A percentile compares a stretch with the other conserved stretches of the same genome.
phyloP scores from a whole-genome alignment of 1,140 invertebrate species.

The Eriosoma lanigerum region DNA sequence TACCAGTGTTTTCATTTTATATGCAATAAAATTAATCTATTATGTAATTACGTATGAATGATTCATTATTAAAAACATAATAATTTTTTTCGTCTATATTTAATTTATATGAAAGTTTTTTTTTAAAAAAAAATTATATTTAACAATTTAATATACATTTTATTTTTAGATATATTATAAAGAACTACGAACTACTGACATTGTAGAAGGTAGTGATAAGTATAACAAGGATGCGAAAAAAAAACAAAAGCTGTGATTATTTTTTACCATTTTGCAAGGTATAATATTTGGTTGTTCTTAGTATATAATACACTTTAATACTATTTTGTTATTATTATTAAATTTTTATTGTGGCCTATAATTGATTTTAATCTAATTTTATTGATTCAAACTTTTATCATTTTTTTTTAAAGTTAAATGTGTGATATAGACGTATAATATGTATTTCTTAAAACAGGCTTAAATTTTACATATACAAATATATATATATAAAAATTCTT shows the following conservation, averaged over 20 bases:
- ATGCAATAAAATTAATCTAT: too few relatives aligned
- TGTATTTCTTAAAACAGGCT: constrained; percentile 10
- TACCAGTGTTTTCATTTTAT: too few relatives aligned
- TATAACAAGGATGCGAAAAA: constrained; percentile 28
- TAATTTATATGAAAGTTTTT: too few relatives aligned
- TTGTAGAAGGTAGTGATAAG: constrained; percentile 9
- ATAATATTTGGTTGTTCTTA: constrained; percentile 15
- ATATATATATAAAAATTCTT: too few relatives aligned
- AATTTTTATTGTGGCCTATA: constrained; percentile 20
- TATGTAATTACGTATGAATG: too few relatives aligned
- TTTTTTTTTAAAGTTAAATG: neutral
- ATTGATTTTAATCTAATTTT: neutral
- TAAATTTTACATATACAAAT: constrained; percentile 4
- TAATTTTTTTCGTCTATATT: too few relatives aligned
- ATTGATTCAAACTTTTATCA: neutral
- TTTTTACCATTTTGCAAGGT: constrained; percentile 46
- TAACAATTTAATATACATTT: too few relatives aligned
- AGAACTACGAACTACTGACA: constrained; percentile 6
- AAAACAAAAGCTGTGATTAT: constrained; percentile 49
- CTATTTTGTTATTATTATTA: constrained; percentile 9
- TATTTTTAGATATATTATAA: constrained; percentile 26
- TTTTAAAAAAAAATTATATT: too few relatives aligned
- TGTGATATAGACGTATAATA: constrained; percentile 11
- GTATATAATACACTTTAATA: constrained; percentile 1
- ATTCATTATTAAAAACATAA: too few relatives aligned